Percentiles rank a stretch among this genome's conserved stretches.
Evolutionary conservation across 2,797 vertebrate genomes (phyloP).

Genomic region (Intellagama lesueurii): DNA sequence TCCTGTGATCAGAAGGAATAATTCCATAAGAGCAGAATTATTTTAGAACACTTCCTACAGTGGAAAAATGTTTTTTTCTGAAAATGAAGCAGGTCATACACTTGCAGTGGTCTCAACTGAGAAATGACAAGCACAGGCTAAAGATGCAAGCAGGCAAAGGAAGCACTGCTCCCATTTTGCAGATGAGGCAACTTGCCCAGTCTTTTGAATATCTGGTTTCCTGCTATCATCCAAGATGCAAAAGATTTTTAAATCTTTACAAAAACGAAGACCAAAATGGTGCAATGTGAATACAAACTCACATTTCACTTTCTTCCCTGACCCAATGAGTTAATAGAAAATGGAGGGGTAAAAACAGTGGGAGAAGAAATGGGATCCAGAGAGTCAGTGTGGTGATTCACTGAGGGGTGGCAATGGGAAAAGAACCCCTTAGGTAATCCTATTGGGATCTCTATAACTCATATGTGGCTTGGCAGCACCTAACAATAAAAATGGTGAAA

Average conservation of each 20-base stretch:
- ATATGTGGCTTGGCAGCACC: too few relatives aligned
- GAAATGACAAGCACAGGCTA: background rate
- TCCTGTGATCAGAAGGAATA: background rate
- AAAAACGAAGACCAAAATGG: background rate
- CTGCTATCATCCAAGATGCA: background rate
- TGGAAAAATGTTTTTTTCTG: too few relatives aligned
- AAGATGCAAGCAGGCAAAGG: background rate
- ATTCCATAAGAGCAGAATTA: background rate
- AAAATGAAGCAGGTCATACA: background rate
- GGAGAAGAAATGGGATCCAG: too few relatives aligned
- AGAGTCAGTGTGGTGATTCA: too few relatives aligned
- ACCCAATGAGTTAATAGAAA: background rate
- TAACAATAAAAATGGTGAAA: too few relatives aligned
- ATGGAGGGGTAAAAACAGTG: background rate
- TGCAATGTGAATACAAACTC: background rate
- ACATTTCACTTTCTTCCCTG: background rate
- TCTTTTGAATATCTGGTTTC: too few relatives aligned
- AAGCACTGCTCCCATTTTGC: background rate
- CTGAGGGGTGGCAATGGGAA: too few relatives aligned
- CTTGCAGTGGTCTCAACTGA: background rate
- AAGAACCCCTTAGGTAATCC: too few relatives aligned
- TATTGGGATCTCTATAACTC: too few relatives aligned
- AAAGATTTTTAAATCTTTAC: background rate
- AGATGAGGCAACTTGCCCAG: background rate
- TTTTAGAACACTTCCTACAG: too few relatives aligned